phyloP scores from a whole-genome alignment of 2,113 vertebrate genomes.

The Cottus gobio region DNA sequence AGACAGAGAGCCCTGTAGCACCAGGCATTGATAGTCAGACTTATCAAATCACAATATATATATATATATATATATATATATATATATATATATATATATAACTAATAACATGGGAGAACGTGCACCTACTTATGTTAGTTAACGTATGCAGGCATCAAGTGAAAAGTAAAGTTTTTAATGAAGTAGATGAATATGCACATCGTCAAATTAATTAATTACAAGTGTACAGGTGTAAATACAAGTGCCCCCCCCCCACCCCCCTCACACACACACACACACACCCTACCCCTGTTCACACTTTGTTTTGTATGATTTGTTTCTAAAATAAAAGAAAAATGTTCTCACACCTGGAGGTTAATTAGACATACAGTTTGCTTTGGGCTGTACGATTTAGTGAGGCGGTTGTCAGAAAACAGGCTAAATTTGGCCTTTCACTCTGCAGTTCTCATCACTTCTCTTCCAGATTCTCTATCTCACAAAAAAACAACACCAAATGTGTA shows the following conservation, averaged over 20 bases:
- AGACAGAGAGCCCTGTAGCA: conserved; percentile 30
- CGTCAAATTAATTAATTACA: background rate
- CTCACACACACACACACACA: too few relatives aligned
- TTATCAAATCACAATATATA: background rate
- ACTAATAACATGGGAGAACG: background rate
- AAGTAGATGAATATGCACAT: background rate
- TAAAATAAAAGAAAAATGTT: background rate
- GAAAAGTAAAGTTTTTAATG: background rate
- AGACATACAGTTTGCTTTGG: conserved; percentile 13
- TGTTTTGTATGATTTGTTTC: background rate
- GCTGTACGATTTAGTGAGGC: background rate
- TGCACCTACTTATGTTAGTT: background rate
- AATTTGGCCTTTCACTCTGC: conserved; percentile 40
- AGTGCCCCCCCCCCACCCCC: background rate
- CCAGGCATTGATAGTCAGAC: conserved; percentile 5
- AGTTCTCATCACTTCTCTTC: conserved; percentile 39
- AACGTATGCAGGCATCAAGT: background rate
- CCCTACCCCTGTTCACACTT: background rate
- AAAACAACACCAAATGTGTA: conserved; percentile 31
- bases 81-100: background rate
- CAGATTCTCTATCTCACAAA: conserved; percentile 14
- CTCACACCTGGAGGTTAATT: conserved; percentile 22
- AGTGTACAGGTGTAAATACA: background rate
- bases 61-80: background rate
- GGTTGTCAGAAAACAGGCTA: conserved; percentile 21